phyloP scores from a whole-genome alignment of 2,888 invertebrate genomes.

The Lochmaea capreae region DNA sequence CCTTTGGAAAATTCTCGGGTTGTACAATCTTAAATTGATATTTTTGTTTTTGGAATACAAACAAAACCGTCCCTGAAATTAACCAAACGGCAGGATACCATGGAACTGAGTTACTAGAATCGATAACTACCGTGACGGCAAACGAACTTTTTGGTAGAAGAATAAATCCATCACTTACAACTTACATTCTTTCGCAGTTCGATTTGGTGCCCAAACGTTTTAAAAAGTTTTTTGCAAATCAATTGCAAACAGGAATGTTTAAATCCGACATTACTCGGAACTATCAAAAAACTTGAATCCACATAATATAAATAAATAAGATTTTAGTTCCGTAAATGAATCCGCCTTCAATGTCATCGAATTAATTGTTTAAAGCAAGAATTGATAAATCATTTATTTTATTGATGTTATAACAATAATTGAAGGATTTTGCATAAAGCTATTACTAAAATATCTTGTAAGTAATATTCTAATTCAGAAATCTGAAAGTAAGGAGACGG shows the following conservation, averaged over 20 bases:
- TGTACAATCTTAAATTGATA: not conserved
- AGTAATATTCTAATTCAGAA: not conserved
- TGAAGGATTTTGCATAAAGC: too few species aligned
- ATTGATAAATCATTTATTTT: too few species aligned
- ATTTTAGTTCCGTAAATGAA: not conserved
- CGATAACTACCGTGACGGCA: constrained; percentile 35
- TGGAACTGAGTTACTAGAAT: constrained; percentile 38
- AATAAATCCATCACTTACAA: constrained; percentile 27
- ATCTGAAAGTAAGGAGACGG: not conserved
- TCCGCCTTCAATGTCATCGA: too few species aligned
- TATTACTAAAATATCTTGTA: not conserved
- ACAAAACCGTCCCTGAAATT: constrained; percentile 5
- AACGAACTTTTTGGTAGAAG: constrained; percentile 37
- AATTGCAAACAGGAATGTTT: constrained; percentile 8
- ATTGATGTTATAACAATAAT: too few species aligned
- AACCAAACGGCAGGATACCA: constrained; percentile 32
- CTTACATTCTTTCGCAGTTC: constrained; percentile 20
- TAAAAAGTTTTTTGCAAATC: constrained; percentile 13
- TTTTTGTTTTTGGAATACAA: not conserved
- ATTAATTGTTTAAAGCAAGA: too few species aligned
- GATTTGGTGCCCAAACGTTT: constrained; percentile 9
- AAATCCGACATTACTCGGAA: constrained; percentile 3
- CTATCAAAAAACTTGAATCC: not conserved
- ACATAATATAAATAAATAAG: not conserved
- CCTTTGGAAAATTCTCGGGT: too few species aligned